phyloP scores from a whole-genome alignment of 2,113 vertebrate species.

The Podarcis raffonei region DNA sequence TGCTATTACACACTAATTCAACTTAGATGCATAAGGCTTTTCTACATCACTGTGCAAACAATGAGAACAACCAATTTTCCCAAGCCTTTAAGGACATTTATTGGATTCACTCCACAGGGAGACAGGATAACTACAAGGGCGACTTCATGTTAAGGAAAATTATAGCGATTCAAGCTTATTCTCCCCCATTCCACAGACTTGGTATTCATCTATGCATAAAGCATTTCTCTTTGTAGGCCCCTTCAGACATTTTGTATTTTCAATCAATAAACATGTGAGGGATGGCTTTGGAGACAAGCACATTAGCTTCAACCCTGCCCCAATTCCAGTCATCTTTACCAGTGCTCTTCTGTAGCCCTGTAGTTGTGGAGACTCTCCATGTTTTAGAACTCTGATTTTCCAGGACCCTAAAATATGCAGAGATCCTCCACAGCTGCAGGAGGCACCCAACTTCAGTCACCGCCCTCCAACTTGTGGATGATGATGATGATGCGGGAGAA shows the following conservation, averaged over 20 bases:
- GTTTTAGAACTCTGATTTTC: no score
- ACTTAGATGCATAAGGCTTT: slow-evolving; percentile 29
- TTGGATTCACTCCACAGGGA: slow-evolving; percentile 12
- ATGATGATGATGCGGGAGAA: no score
- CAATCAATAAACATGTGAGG: neutral
- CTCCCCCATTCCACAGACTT: neutral
- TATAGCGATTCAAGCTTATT: neutral
- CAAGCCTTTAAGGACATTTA: neutral
- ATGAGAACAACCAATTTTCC: slow-evolving; percentile 24
- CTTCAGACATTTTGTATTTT: neutral
- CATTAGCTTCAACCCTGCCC: neutral
- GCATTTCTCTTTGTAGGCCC: no score
- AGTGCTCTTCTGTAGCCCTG: neutral
- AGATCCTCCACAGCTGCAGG: no score
- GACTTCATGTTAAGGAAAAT: neutral
- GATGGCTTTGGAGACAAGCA: neutral
- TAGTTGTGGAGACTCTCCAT: neutral
- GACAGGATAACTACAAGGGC: neutral
- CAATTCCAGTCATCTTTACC: neutral
- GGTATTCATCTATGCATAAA: neutral
- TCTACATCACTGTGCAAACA: slow-evolving; percentile 13
- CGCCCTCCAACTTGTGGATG: no score
- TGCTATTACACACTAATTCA: slow-evolving; percentile 37
- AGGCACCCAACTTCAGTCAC: no score
- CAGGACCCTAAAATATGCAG: no score